A percentile compares a stretch with the other conserved stretches of the same genome.
Conservation (phyloP, 2,888 invertebrate species). For the Sisyra nigra region DNA sequence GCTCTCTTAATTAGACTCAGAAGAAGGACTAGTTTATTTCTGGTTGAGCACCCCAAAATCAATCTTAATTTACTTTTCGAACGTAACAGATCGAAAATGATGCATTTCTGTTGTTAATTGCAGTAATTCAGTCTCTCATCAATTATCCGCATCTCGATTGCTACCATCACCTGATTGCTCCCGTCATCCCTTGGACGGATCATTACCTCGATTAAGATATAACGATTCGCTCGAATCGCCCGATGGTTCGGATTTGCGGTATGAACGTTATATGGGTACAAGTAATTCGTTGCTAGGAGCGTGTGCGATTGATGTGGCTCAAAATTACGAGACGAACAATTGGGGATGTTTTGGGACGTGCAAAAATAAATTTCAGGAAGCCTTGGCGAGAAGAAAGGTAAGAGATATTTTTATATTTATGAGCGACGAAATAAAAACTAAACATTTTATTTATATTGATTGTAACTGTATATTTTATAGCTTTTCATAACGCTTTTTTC, state of each 20-base stretch:
- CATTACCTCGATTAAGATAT: conserved; percentile 13
- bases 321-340: conserved; percentile 36
- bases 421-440: background rate
- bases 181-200: conserved; percentile 50
- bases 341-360: conserved; percentile 67
- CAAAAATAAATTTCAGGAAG: conserved; percentile 57
- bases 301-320: conserved; percentile 20
- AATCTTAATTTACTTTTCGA: too few relatives aligned
- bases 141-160: conserved; percentile 67
- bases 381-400: conserved; percentile 66
- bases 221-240: conserved; percentile 7
- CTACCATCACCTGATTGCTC: conserved; percentile 72
- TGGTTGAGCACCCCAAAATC: too few relatives aligned
- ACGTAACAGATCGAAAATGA: too few relatives aligned
- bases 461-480: too few relatives aligned
- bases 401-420: conserved; percentile 13
- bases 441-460: too few relatives aligned
- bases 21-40: too few relatives aligned
- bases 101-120: conserved; percentile 12
- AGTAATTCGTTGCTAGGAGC: conserved; percentile 7
- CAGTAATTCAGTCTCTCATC: conserved; percentile 64
- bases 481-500: too few relatives aligned
- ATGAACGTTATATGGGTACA: conserved; percentile 19
- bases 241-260: conserved; percentile 6
- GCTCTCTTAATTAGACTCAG: too few relatives aligned